Base-by-base conservation (phyloP, 1,140 invertebrate species). In the Heliconius nattereri region DNA sequence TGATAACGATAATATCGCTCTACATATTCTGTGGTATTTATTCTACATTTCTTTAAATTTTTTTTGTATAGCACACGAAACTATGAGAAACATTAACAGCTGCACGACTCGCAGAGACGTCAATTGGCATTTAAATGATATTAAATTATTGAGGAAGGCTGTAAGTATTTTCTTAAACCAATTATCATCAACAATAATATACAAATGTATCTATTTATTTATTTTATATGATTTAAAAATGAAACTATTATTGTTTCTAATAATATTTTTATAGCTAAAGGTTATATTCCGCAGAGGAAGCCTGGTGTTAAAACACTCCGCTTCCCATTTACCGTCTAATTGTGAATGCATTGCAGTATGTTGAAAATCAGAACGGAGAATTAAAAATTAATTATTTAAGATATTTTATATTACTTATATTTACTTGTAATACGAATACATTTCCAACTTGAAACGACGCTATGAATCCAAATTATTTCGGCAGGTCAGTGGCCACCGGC, bases 401-500 rank as follows among this genome's bases (percentile, higher is more conserved):
- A 11, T 26, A 26, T 66, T 66, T 5, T 52, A 32, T 52, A 66
- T 26, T 66, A 66, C 2, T 23, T 66, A 5, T 66, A 13, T 66
- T 29, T 26, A 66, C 7, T 7, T 66, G 11, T 29, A 3, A 52
- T n/a, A 3, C 23, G 3, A 9, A 66, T 26, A 29, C 29, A 60
- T 60, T 9, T 60, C 11, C 7, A 60, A 11, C n/a, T 60, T n/a
- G 11, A n/a, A n/a, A 60, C n/a, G 3, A 60, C n/a, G 57, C 23
- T n/a, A 66, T 66, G 60, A 66, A 66, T 66, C 1, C 13, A n/a
- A 66, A 57, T 75, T 23, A 73, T 78, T 78, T 74, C 54, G 71
- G 54, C 57, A 19, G 77, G 72, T 74, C 77, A 78, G 19, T 74
- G 77, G 54, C 71, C 77, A 54, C 49, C 7, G 19, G 49, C 6